Base-by-base conservation (phyloP, 2,797 vertebrate species). In the Leontocebus nigricollis region DNA sequence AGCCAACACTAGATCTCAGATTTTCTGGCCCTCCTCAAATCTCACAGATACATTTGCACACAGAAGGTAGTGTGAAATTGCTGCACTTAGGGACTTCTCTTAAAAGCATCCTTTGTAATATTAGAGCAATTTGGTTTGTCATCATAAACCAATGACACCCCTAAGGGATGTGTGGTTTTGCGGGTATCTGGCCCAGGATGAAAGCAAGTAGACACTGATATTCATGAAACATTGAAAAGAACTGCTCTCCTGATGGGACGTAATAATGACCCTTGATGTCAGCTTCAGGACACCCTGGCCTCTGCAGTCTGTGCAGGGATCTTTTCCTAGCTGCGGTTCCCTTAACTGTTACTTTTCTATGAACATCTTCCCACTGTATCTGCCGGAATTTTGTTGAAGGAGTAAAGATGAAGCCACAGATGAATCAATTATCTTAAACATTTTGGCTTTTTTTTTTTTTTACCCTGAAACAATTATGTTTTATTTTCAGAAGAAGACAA, bases 321-420 rank as follows among this genome's bases (percentile, higher is more conserved):
- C 39, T 52, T n/a, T 57, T 48, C 48, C 50, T 55, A 27, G 46
- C 39, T 11, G 7, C 1, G 4, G 4, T 64, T 27, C 41, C 8
- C 50, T 64, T 44, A 24, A 15, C 8, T 20, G 36, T 87, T 90
- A 50, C 50, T 33, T 92, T 95, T 87, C 81, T 79, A 36, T n/a
- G 79, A 36, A 80, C 55, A 55, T 48, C 50, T 91, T 59, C 64
- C 73, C 3, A 0, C 9, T 88, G 61, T 88, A 26, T 83, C 83
- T 76, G 50, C 70, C 27, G 57, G 90, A 95, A 80, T 79, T 97
- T 61, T 85, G 27, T 55, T 70, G 77, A 84, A 93, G 50, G 6
- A 88, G 22, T 82, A 27, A 67, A 83, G 52, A 70, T 90, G 36
- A 96, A 85, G 72, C 48, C 70, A 39, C 46, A 11, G 24, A 6